A percentile compares a stretch with the other conserved stretches of the same genome.
Conservation (phyloP, 2,797 vertebrate genomes). For the Sebastes itinus region DNA sequence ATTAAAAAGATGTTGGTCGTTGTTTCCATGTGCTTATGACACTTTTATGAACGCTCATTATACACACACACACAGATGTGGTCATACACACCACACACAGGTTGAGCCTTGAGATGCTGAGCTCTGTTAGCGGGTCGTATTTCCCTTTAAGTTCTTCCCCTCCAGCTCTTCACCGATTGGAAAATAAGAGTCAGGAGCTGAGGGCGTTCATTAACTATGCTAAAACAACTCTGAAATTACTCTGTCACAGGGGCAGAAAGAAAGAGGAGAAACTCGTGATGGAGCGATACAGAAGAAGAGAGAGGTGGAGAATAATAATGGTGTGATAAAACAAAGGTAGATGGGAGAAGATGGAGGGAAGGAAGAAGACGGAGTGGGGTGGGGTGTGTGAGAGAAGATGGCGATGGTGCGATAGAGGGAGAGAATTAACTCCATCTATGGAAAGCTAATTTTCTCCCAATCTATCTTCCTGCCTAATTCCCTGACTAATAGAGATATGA, state of each 20-base stretch:
- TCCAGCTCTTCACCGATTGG: not conserved
- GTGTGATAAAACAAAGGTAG: not conserved
- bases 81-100: not conserved
- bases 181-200: conserved; percentile 15
- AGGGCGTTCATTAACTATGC: conserved; percentile 17
- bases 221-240: conserved; percentile 41
- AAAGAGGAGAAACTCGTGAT: conserved; percentile 13
- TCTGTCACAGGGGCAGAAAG: conserved; percentile 8
- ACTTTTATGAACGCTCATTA: not conserved
- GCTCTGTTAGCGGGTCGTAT: not conserved
- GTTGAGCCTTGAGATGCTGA: not conserved
- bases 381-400: not conserved
- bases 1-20: not conserved
- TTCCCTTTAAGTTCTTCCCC: not conserved
- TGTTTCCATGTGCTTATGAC: not conserved
- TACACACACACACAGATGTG: not conserved
- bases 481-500: conserved; percentile 42
- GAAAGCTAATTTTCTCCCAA: conserved; percentile 31
- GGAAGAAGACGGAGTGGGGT: rapidly evolving
- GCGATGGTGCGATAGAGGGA: conserved; percentile 22
- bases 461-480: conserved; percentile 36
- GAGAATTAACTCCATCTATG: conserved; percentile 30
- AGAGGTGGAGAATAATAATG: not conserved
- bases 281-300: not conserved
- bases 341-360: not conserved